Evolutionary conservation across 1,140 invertebrate genomes (phyloP).

Genomic region (Muscidifurax raptorellus): DNA sequence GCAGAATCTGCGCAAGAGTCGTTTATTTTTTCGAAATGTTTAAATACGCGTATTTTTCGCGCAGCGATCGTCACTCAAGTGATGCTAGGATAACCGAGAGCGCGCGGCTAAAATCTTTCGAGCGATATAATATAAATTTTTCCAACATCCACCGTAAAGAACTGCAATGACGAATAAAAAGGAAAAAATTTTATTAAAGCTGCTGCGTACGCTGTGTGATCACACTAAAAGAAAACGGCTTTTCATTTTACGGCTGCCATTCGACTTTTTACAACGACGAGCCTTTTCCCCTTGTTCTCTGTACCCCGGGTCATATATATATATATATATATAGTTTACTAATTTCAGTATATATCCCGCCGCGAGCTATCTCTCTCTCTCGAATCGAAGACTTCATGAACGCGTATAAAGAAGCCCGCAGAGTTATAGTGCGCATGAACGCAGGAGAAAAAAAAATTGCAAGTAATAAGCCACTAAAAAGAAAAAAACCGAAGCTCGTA

Average conservation of each 20-base stretch:
- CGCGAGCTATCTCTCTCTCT: not conserved
- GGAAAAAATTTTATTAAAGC: conserved; percentile 6
- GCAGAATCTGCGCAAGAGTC: not conserved
- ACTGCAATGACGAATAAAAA: not conserved
- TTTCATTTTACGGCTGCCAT: conserved; percentile 11
- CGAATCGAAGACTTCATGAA: not conserved
- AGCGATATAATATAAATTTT: not conserved
- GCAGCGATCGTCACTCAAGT: no score
- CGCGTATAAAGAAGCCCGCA: no score
- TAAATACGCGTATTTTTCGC: no score
- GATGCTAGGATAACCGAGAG: no score
- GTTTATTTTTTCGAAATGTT: not conserved
- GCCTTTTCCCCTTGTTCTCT: not conserved
- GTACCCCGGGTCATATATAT: no score
- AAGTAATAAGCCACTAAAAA: no score
- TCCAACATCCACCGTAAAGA: not conserved
- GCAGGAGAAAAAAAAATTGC: no score
- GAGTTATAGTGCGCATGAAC: no score
- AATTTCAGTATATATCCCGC: conserved; percentile 1
- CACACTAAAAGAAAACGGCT: not conserved
- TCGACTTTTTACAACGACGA: conserved; percentile 13
- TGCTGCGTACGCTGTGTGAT: not conserved
- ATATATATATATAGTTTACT: not conserved
- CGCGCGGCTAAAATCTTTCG: no score
- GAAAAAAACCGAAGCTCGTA: no score